Evolutionary conservation across 2,888 invertebrate species (phyloP).

Genomic region (Chironomus riparius): DNA sequence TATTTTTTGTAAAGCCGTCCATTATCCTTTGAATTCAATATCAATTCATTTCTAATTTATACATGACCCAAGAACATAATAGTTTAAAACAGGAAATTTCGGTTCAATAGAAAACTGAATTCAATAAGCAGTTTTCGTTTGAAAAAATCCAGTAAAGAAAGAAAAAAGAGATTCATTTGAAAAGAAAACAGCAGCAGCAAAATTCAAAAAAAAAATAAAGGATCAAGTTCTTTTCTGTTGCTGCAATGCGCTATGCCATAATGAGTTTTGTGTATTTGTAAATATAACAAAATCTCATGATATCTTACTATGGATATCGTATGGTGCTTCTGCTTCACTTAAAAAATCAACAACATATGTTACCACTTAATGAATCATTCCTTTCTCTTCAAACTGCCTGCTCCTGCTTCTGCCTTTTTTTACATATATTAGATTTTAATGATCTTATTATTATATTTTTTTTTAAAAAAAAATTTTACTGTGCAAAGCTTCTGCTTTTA

Average conservation of each 20-base stretch:
- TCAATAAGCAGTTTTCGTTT: not conserved
- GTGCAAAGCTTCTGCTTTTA: too few species aligned
- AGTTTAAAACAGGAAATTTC: too few species aligned
- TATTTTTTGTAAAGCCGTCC: too few species aligned
- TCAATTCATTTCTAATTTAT: not conserved
- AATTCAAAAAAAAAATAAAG: not conserved
- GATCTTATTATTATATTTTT: too few species aligned
- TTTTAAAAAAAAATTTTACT: too few species aligned
- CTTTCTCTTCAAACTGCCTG: not conserved
- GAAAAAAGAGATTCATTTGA: not conserved
- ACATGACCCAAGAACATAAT: too few species aligned
- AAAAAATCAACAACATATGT: conserved; percentile 23
- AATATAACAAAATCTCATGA: too few species aligned
- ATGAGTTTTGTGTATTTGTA: not conserved
- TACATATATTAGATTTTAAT: too few species aligned
- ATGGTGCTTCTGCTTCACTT: conserved; percentile 8
- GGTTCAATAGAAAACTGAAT: too few species aligned
- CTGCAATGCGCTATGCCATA: not conserved
- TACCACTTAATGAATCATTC: conserved; percentile 21
- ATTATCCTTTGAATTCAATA: not conserved
- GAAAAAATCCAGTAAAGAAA: not conserved
- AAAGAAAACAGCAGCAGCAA: not conserved
- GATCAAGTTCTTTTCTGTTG: conserved; percentile 8
- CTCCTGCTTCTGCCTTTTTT: too few species aligned
- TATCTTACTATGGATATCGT: not conserved